Percentiles rank a stretch among this genome's conserved stretches.
Evolutionary conservation across 2,113 vertebrate genomes (phyloP).

Genomic region (Semicossyphus pulcher): DNA sequence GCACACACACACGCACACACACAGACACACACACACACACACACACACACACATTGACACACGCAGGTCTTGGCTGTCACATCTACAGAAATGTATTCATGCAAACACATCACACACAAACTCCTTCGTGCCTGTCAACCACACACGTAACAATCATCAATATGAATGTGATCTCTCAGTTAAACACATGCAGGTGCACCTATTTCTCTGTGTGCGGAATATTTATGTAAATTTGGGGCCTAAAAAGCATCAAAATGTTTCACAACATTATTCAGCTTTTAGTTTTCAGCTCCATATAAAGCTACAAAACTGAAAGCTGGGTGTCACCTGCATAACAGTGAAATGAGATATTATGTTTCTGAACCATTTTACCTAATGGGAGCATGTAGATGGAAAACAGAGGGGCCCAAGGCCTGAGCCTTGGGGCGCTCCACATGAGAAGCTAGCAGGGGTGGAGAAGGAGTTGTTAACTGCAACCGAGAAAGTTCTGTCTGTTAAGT

Average conservation of each 20-base stretch:
- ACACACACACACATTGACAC: background rate
- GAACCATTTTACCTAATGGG: too few relatives aligned
- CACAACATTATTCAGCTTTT: background rate
- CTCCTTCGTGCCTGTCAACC: background rate
- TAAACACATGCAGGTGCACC: constrained; percentile 6
- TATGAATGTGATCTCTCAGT: background rate
- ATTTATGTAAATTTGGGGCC: too few relatives aligned
- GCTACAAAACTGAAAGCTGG: too few relatives aligned
- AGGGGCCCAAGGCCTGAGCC: too few relatives aligned
- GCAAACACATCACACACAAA: background rate
- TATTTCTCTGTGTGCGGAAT: background rate
- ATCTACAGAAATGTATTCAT: background rate
- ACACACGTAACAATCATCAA: background rate
- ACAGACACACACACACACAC: background rate
- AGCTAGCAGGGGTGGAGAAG: too few relatives aligned
- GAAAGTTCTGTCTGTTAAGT: too few relatives aligned
- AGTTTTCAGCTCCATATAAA: background rate
- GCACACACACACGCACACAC: constrained; percentile 5
- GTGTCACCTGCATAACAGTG: too few relatives aligned
- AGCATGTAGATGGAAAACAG: too few relatives aligned
- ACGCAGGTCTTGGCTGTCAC: background rate
- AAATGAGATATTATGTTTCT: too few relatives aligned
- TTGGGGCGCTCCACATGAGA: too few relatives aligned
- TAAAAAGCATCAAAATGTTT: background rate
- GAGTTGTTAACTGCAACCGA: too few relatives aligned